Evolutionary conservation across 1,140 invertebrate genomes (phyloP), one percentile per base, ranked within the genome.

Genomic region (Notospermus geniculatus): DNA sequence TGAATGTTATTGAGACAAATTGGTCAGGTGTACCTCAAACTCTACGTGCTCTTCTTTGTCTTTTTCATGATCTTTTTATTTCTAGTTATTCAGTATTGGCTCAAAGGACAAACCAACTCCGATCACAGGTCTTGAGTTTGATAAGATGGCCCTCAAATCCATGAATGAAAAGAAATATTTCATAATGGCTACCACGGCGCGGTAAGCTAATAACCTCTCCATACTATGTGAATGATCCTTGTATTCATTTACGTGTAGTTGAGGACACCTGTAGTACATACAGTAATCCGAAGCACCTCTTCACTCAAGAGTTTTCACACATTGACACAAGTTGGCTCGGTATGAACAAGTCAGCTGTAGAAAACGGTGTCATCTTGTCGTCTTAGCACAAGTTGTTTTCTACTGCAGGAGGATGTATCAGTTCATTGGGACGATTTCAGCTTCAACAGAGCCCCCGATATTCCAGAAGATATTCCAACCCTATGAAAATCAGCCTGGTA

Each of bases 41-140:
- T 36, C 15, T 36, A 7, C 5, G 4, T 15, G 15, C 32, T 36
- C 32, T 50, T 22, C 4, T 30, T 56, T n/a, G 9, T 7, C 32
- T 56, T 7, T 5, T 22, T 39, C 32, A 22, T 25, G 4, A 46
- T 15, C 29, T 46, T 28, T 56, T 56, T 59, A 59, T 61, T 50
- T 50, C 9, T 50, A 50, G 46, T n/a, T 50, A 5, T 50, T 7
- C 25, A 27, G n/a, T n/a, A 5, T 27, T 50, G 46, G n/a, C 4
- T 7, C 46, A 50, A 36, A 79, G 86, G 69, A 77, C 0, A 82
- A 82, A 46, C 85, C 89, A 52, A 88, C 87, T 54, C 87, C 91
- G 0, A 91, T 97, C 36, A 94, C 90, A 46, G 91, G 91, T 0
- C 83, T 97, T 46, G 89, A 93, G 74, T 91, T 93, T 76, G 87